Conservation (phyloP, 2,797 vertebrate genomes). For the Pitangus sulphuratus region DNA sequence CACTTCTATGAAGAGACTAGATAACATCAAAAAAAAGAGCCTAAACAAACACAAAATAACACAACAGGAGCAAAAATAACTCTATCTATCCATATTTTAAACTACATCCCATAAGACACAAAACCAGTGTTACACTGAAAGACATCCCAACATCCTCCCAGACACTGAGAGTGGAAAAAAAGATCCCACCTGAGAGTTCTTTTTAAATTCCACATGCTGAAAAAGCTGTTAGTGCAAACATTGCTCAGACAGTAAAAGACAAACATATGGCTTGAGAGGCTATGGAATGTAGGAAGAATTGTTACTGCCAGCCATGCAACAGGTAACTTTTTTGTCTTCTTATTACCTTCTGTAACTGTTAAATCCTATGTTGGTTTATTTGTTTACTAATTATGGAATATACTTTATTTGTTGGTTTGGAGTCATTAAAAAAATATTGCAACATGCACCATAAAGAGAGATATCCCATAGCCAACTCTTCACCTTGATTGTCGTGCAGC, state of each 20-base stretch:
- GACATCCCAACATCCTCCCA: background rate
- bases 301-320: background rate
- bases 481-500: fast-evolving
- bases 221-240: background rate
- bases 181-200: background rate
- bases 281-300: background rate
- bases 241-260: background rate
- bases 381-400: background rate
- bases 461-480: background rate
- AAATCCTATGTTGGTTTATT: background rate
- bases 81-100: background rate
- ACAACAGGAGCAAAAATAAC: background rate
- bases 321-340: background rate
- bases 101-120: background rate
- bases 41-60: background rate
- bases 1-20: background rate
- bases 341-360: background rate
- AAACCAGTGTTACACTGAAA: background rate
- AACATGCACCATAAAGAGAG: background rate
- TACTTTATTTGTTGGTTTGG: background rate
- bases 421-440: background rate
- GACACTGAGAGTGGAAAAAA: background rate
- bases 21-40: background rate
- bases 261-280: background rate
- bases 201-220: background rate